Evolutionary conservation across 30 jellyfish, hydroid and myxozoan species (phyloP), one percentile per base, ranked within the genome.

Genomic region (Phacellophora camtschatica): DNA sequence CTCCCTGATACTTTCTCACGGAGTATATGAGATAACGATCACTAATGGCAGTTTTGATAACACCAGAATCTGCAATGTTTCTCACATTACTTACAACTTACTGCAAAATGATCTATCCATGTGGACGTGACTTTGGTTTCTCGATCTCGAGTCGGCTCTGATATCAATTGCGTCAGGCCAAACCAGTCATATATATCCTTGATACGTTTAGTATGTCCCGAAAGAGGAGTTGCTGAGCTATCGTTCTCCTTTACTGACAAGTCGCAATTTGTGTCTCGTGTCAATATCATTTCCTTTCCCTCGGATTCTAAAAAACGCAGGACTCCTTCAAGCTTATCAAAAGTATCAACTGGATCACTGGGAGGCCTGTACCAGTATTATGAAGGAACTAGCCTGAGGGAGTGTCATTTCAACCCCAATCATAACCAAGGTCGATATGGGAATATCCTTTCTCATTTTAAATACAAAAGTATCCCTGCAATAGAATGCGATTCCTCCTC

Each of bases 61-160:
- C 75, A 61, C 49, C 53, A 31, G 75, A 61, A 22, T 61, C 75
- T 22, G 20, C 75, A 24, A 61, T 61, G 16, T 61, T 50, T 15
- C 23, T 50, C 23, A 30, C 23, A 16, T 50, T 50, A 50, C 65
- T 50, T 5, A 50, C 6, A 7, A n/a, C n/a, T n/a, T n/a, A n/a
- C n/a, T n/a, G 20, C 65, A 50, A 50, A 15, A 4, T 50, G 65
- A 15, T 50, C 65, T 50, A 50, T 50, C 30, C n/a, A 4, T 5
- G 65, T 50, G 65, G 65, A 50, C 30, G 65, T 50, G n/a, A n/a
- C n/a, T 46, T 24, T 46, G n/a, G 61, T 23, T 61, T 61, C 43
- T 57, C 72, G 31, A 42, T 57, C 42, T 61, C 50, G 49, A 8
- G 75, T 61, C 0, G 49, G 51, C n/a, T 61, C 75, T 23, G 41